phyloP scores from a whole-genome alignment of 2,888 invertebrate species.

The Caenorhabditis angaria region DNA sequence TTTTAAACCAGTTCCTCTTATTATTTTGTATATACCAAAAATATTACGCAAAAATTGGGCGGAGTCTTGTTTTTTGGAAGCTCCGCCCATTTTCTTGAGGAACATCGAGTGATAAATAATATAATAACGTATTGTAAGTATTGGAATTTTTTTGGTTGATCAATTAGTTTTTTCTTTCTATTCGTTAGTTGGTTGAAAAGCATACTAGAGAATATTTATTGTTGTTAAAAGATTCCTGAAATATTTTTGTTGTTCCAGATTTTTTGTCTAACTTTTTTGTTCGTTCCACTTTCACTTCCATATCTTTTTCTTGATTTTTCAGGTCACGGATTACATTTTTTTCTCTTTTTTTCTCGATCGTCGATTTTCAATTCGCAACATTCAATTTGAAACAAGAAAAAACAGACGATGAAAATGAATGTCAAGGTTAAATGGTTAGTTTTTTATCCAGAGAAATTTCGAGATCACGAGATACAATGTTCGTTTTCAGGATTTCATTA shows the following conservation, averaged over 20 bases:
- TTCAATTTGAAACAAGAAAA: constrained; percentile 11
- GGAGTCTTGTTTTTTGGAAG: not conserved
- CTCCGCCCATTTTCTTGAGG: not conserved
- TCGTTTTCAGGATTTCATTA: not conserved
- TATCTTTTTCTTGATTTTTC: not conserved
- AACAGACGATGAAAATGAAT: constrained; percentile 17
- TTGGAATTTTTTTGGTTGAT: not conserved
- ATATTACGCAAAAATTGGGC: constrained; percentile 2
- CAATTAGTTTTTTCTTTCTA: not conserved
- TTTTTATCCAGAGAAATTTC: not conserved
- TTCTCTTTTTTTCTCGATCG: constrained; percentile 10
- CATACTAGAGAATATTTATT: not conserved
- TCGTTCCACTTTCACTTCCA: not conserved
- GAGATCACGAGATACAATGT: not conserved
- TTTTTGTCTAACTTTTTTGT: no score
- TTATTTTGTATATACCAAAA: constrained; percentile 2
- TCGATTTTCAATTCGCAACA: constrained; percentile 8
- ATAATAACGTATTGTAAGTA: no score
- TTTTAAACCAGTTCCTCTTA: not conserved
- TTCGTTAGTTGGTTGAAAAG: not conserved
- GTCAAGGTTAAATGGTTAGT: constrained; percentile 14
- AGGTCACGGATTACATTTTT: constrained; percentile 8
- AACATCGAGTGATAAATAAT: no score
- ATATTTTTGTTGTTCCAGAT: not conserved
- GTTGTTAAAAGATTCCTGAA: not conserved